These are phyloP conservation scores for Scaptodrosophila latifasciaeformis DNA, from an alignment of 2,888 invertebrate genomes.

Conservation along the genomic window DNA sequence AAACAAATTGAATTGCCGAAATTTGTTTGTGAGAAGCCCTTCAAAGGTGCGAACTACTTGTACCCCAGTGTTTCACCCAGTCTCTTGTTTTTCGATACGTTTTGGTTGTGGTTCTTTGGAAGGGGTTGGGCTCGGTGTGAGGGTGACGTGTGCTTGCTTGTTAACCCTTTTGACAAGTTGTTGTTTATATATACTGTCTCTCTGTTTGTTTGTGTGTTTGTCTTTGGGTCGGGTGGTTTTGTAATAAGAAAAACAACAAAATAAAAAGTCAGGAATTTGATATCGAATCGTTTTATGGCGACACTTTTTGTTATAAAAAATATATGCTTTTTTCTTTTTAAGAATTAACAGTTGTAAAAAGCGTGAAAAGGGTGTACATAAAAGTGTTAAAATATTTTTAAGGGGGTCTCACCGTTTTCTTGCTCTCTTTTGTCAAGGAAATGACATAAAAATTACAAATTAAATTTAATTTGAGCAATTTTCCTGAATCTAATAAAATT, in stretches of 20 bases:
- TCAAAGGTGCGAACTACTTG: constrained; percentile 61
- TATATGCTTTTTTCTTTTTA: background rate
- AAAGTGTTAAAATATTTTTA: background rate
- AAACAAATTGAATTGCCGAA: constrained; percentile 55
- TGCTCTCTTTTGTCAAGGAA: background rate
- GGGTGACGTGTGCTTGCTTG: constrained; percentile 1
- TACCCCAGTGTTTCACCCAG: too few species aligned
- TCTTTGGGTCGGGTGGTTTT: too few species aligned
- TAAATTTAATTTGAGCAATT: constrained; percentile 41
- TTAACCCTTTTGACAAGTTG: constrained; percentile 49
- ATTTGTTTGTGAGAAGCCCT: constrained; percentile 46
- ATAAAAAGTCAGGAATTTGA: constrained; percentile 28
- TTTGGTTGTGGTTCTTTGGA: background rate
- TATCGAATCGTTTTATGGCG: constrained; percentile 30
- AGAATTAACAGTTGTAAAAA: background rate
- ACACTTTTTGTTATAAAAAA: constrained; percentile 8
- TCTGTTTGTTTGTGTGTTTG: background rate
- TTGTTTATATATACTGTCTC: background rate
- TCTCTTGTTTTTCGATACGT: background rate
- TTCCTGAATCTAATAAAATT: too few species aligned
- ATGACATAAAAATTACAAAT: constrained; percentile 21
- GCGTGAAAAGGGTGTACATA: background rate
- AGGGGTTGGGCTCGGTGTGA: background rate
- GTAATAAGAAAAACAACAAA: too few species aligned
- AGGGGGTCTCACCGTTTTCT: background rate